Base-by-base conservation (phyloP, 1,140 invertebrate species). In the Alviniconcha marisindica region DNA sequence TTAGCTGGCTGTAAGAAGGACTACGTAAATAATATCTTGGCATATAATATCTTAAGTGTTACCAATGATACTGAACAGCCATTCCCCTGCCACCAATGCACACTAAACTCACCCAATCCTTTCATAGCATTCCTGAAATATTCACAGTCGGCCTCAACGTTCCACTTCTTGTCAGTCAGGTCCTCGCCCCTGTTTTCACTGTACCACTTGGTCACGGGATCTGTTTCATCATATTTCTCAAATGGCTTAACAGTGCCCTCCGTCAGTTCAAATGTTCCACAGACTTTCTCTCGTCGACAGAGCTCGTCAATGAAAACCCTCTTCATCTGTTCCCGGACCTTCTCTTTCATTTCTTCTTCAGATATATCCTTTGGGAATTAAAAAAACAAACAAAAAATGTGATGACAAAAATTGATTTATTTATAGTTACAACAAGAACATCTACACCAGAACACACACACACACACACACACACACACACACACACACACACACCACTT, bases 111-210 rank as follows among this genome's bases (percentile, higher is more conserved):
- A 92, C 92, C 92, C 31, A 91, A 51, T 73, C 92, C 92, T 86
- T 93, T 93, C 90, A 93, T 92, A 21, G 92, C 91, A 54, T 89
- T 88, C 48, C 87, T 82, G 15, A 93, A 81, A 31, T 87, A 88
- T 84, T 93, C 88, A 82, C 90, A 91, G 84, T 93, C 92, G 31
- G 66, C 77, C 56, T 92, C 91, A 33, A 82, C 44, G 83, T 91
- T 88, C 86, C 92, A 92, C 74, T 87, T 82, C n/a, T 88, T 86
- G 54, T 83, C 87, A 18, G 71, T 77, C n/a, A 88, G 56, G 36
- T 90, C 87, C 2, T 44, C 78, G 14, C 82, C 82, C 21, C 83
- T 31, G 33, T 88, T 77, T n/a, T 83, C 76, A 0, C 79, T 63
- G 51, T 86, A 87, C 79, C 84, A 90, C 1, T 44, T 77, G 15